Conservation (phyloP, 2,113 vertebrate species). For the Sclerurus mexicanus region DNA sequence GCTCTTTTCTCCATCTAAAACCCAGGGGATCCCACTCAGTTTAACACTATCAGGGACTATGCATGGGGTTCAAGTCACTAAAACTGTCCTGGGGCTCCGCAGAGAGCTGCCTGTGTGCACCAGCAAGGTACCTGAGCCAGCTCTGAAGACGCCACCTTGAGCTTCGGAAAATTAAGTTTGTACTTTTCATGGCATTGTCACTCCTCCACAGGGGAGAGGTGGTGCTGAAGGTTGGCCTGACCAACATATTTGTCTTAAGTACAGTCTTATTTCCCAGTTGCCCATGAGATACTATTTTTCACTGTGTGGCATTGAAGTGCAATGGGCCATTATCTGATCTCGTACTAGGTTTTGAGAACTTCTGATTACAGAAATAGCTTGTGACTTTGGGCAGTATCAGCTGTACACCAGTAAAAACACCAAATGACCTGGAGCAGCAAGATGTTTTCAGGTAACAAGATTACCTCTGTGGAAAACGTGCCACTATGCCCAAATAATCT, state of each 20-base stretch:
- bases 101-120: background rate
- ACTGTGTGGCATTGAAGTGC: background rate
- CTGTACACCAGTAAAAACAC: background rate
- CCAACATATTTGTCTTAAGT: rapidly evolving
- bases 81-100: rapidly evolving
- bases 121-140: background rate
- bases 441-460: background rate
- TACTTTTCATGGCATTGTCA: background rate
- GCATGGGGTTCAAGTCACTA: background rate
- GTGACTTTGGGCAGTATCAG: background rate
- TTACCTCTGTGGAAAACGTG: background rate
- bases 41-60: background rate
- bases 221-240: background rate
- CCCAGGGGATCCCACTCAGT: background rate
- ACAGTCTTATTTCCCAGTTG: background rate
- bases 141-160: background rate
- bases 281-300: background rate
- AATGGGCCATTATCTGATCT: background rate
- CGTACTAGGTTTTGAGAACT: background rate
- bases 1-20: background rate
- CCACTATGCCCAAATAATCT: background rate
- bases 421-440: background rate
- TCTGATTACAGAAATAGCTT: background rate
- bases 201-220: background rate
- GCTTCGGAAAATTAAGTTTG: background rate